These are phyloP conservation scores for Sarotherodon lohbergeri DNA, from an alignment of 2,113 vertebrate species.

Conservation along the genomic window DNA sequence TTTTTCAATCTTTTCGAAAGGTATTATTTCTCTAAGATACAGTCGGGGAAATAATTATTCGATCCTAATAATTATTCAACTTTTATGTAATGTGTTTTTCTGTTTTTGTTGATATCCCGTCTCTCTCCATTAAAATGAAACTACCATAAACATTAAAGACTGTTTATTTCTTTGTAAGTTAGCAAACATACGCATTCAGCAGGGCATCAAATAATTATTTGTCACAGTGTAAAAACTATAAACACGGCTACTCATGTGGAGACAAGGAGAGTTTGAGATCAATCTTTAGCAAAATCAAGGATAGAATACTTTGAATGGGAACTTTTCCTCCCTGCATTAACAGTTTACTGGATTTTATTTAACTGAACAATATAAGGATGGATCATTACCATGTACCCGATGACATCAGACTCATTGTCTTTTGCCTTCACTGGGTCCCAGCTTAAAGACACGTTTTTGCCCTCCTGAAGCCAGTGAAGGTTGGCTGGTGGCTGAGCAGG, in stretches of 20 bases:
- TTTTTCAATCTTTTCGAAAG: background rate
- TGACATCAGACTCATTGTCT: slow-evolving; percentile 91
- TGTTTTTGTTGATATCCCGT: background rate
- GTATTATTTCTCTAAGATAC: background rate
- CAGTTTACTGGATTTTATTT: background rate
- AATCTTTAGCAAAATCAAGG: background rate
- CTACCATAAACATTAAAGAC: background rate
- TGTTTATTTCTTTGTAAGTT: background rate
- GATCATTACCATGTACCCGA: slow-evolving; percentile 87
- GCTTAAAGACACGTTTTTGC: slow-evolving; percentile 84
- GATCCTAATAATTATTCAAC: background rate
- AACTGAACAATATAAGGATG: background rate
- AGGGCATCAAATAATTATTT: background rate
- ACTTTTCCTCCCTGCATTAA: background rate
- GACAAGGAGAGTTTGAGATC: background rate
- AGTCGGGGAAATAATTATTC: background rate
- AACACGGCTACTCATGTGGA: background rate
- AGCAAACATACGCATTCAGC: background rate
- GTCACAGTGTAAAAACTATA: background rate
- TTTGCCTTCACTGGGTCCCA: slow-evolving; percentile 89
- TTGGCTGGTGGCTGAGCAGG: slow-evolving; percentile 85
- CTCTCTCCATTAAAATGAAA: background rate
- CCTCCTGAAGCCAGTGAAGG: slow-evolving; percentile 91
- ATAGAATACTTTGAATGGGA: background rate
- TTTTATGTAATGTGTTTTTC: background rate